Evolutionary conservation across 2,797 vertebrate genomes (phyloP).

Genomic region (Eulemur albifrons): DNA sequence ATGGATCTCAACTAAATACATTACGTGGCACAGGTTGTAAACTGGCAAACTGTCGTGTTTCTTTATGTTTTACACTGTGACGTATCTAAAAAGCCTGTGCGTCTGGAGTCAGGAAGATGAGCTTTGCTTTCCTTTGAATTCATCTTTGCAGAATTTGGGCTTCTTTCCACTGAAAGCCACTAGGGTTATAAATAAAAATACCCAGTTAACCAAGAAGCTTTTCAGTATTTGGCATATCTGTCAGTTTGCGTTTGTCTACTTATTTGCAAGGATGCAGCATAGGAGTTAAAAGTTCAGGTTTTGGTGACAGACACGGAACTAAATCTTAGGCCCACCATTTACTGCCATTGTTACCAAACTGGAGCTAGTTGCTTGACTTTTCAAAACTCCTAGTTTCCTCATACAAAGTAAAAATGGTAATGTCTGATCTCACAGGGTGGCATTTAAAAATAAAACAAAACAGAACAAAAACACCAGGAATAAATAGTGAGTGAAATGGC

Average conservation of each 20-base stretch:
- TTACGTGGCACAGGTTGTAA: background rate
- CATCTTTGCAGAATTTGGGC: background rate
- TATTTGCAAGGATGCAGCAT: background rate
- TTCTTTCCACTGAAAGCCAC: background rate
- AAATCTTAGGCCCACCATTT: background rate
- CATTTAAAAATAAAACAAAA: constrained; percentile 17
- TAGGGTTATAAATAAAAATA: background rate
- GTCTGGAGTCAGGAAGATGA: background rate
- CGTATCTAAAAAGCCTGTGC: background rate
- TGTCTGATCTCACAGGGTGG: background rate
- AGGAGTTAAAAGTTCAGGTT: background rate
- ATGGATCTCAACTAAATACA: background rate
- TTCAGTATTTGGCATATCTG: background rate
- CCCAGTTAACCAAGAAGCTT: background rate
- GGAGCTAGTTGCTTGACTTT: background rate
- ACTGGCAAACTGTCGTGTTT: background rate
- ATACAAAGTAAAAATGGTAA: background rate
- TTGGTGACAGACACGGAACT: background rate
- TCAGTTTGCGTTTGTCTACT: background rate
- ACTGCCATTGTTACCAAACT: background rate
- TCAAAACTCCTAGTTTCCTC: background rate
- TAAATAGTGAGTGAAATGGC: background rate
- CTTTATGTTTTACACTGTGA: background rate
- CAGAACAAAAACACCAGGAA: background rate
- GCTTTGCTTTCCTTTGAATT: background rate